A percentile compares a stretch with the other conserved stretches of the same genome.
phyloP scores from a whole-genome alignment of 2,888 invertebrate genomes.

The Chrysopilus asiliformis region DNA sequence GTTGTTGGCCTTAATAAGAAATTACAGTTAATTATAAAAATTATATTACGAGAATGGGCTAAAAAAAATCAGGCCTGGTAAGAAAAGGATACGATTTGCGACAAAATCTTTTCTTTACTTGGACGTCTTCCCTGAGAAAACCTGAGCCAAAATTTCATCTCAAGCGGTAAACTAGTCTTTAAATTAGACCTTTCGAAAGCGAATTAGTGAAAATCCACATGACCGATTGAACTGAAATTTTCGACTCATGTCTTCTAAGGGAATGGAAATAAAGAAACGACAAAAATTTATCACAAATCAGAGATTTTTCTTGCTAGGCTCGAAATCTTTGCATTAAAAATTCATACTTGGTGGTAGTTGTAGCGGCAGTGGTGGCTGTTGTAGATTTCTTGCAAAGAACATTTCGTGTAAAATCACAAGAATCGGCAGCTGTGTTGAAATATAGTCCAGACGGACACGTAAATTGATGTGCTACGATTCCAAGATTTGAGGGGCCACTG shows the following conservation, averaged over 20 bases:
- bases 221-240: too few species aligned
- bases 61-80: not conserved
- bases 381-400: conserved; percentile 60
- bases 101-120: too few species aligned
- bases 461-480: conserved; percentile 83
- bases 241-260: too few species aligned
- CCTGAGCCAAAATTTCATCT: too few species aligned
- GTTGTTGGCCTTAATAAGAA: conserved; percentile 37
- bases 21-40: not conserved
- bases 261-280: too few species aligned
- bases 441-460: conserved; percentile 85
- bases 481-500: conserved; percentile 75
- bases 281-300: too few species aligned
- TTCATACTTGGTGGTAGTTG: conserved; percentile 10
- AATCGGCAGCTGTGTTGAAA: conserved; percentile 83
- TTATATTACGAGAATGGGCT: not conserved
- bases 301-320: too few species aligned
- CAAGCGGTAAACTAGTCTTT: too few species aligned
- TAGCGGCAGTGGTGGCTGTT: conserved; percentile 34
- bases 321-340: too few species aligned
- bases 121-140: too few species aligned
- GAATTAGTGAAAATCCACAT: too few species aligned
- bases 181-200: too few species aligned
- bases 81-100: not conserved
- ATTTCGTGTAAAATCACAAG: conserved; percentile 83